Evolutionary conservation across 1,140 invertebrate species (phyloP).

Genomic region (Halesus radiatus): DNA sequence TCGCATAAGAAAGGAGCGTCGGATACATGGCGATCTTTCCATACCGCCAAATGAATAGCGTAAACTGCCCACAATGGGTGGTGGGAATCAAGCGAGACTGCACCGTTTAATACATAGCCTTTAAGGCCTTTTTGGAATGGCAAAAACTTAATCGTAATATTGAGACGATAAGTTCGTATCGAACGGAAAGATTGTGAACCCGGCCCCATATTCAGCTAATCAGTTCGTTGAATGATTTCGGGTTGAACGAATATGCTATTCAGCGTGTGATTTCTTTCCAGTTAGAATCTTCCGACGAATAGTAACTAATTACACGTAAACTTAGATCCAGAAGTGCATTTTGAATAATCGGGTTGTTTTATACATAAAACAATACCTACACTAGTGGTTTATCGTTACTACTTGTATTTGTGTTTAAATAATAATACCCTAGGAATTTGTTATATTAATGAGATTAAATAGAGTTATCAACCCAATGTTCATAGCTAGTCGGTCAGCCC

Average conservation of each 20-base stretch:
- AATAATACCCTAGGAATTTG: too few species aligned
- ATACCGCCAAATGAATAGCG: slow-evolving; percentile 46
- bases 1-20: slow-evolving; percentile 55
- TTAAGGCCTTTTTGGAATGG: neutral
- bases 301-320: too few species aligned
- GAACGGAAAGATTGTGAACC: neutral
- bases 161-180: neutral
- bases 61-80: slow-evolving; percentile 10
- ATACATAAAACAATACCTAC: too few species aligned
- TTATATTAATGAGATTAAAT: too few species aligned
- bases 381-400: too few species aligned
- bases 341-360: too few species aligned
- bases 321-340: too few species aligned
- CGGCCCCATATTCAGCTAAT: neutral
- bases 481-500: too few species aligned
- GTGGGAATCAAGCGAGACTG: slow-evolving; percentile 4
- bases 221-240: slow-evolving; percentile 10
- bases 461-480: too few species aligned
- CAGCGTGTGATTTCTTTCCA: neutral
- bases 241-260: neutral
- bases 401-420: too few species aligned
- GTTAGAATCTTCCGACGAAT: too few species aligned
- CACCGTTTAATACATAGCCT: neutral
- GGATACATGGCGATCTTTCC: slow-evolving; percentile 46
- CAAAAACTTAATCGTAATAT: slow-evolving; percentile 24